Evolutionary conservation across 2,888 invertebrate species (phyloP), one percentile per base, ranked within the genome.

Genomic region (Micropterix aruncella): DNA sequence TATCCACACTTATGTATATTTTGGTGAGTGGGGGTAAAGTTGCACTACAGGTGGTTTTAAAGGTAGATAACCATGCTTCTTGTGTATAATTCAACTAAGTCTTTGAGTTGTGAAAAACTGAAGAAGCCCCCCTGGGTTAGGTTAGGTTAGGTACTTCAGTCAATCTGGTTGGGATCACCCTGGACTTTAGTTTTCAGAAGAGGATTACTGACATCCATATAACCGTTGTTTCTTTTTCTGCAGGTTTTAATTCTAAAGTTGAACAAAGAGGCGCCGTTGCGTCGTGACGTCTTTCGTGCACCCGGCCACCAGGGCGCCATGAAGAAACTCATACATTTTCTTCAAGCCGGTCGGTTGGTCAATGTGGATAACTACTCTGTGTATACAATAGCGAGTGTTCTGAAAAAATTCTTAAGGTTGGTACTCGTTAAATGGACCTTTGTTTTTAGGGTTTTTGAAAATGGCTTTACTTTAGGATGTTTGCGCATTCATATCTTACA

Each of bases 361-460:
- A 92, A 92, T 66, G 89, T 92, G 58, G 91, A 91, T 61, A 92
- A 93, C 63, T 94, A 91, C 65, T 92, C 91, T 50, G 93, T 96
- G 49, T 95, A 96, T 66, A 97, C 97, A 18, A 93, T 97, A 57
- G 96, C 97, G 46, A 95, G 95, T 65, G 96, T 97, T 48, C 75
- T 97, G 50, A 97, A 97, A 74, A 96, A 95, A 70, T 97, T 97
- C 70, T 77, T 97, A 45, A 77, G 71, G 71, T 70, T 53, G 56
- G 54, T 42, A 3, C 18, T 7, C 5, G 12, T 12, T 27, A 27
- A n/a, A n/a, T n/a, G n/a, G n/a, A n/a, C n/a, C n/a, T n/a, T n/a
- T n/a, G n/a, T n/a, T n/a, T 27, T 27, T 27, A 27, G 7, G 5
- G 12, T 27, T 27, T 27, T 27, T 27, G 5, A 7, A 27, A 27